Conservation (phyloP, 2,797 vertebrate species). For the Hafferia zeledoni region DNA sequence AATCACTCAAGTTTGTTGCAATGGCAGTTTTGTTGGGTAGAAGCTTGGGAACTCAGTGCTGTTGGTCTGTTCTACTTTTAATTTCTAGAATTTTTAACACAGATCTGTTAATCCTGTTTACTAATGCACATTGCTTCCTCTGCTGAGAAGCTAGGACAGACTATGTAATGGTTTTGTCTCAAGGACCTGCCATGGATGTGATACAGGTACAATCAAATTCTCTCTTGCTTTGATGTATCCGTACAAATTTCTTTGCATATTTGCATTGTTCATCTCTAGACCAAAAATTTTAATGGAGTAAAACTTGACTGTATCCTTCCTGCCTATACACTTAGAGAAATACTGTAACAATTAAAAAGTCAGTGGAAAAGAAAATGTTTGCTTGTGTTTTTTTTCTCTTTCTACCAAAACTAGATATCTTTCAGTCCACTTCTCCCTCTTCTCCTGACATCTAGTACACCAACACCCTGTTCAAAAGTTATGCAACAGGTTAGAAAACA, state of each 20-base stretch:
- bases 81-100: background rate
- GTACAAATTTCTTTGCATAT: background rate
- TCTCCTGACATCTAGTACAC: background rate
- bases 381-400: background rate
- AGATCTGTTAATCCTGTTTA: background rate
- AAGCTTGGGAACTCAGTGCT: background rate
- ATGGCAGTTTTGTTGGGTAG: background rate
- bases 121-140: fast-evolving
- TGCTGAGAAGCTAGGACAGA: background rate
- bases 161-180: background rate
- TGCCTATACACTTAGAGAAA: background rate
- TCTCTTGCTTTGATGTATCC: background rate
- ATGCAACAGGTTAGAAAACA: background rate
- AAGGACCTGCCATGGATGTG: background rate
- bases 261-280: background rate
- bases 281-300: background rate
- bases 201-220: background rate
- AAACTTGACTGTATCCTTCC: background rate
- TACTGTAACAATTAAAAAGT: background rate
- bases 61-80: background rate
- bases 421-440: background rate
- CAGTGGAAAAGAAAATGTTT: background rate
- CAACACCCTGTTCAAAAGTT: background rate
- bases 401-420: background rate
- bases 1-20: background rate